These are phyloP conservation scores for Odobenus rosmarus DNA, from an alignment of 2,113 vertebrate species.

Conservation along the genomic window DNA sequence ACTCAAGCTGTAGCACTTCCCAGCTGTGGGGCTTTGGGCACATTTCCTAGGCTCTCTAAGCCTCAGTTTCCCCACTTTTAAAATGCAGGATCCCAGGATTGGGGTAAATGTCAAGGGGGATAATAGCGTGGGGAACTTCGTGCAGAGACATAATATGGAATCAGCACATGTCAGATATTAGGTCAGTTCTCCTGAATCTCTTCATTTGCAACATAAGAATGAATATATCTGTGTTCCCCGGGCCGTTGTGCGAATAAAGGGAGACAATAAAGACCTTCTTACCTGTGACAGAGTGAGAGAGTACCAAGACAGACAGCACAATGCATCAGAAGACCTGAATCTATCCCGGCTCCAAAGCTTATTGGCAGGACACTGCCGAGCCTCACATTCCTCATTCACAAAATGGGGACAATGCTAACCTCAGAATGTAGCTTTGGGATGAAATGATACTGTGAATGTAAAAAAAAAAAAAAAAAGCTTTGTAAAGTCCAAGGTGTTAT, in stretches of 20 bases:
- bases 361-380: background rate
- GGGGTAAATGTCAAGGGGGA: background rate
- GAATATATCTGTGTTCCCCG: background rate
- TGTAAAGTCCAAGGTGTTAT: background rate
- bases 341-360: background rate
- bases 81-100: background rate
- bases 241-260: background rate
- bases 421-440: background rate
- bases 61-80: background rate
- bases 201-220: background rate
- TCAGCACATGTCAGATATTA: background rate
- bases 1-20: background rate
- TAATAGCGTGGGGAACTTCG: background rate
- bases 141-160: fast-evolving
- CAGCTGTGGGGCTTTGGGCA: background rate
- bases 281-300: background rate
- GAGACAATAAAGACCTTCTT: background rate
- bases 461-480: background rate
- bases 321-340: background rate
- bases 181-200: background rate
- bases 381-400: background rate
- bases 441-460: background rate
- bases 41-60: background rate
- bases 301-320: background rate
- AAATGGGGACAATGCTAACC: background rate